A percentile compares a stretch with the other conserved stretches of the same genome.
These are phyloP conservation scores for Aptenodytes forsteri DNA, from an alignment of 2,113 vertebrate genomes.

Conservation along the genomic window DNA sequence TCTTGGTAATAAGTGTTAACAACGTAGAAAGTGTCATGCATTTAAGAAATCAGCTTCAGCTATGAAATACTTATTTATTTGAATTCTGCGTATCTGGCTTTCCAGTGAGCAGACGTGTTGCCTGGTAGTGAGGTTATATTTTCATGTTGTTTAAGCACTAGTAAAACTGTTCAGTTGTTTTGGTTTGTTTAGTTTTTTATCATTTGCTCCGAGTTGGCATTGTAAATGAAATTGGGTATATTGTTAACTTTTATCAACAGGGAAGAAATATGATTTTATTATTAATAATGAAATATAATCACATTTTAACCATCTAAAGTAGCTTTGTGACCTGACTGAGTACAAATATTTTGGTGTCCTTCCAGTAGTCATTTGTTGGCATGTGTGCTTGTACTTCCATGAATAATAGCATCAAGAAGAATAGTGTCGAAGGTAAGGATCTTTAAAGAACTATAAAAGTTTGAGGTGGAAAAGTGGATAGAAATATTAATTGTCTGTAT, in stretches of 20 bases:
- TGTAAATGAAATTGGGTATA: not conserved
- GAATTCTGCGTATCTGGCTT: not conserved
- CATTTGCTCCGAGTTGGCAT: not conserved
- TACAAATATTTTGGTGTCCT: not conserved
- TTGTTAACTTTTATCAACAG: not conserved
- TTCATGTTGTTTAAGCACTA: not conserved
- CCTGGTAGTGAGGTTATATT: not conserved
- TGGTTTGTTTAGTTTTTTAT: not conserved
- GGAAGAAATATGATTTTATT: not conserved
- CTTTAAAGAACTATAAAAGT: not conserved
- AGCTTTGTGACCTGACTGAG: not conserved
- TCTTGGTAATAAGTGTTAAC: not conserved
- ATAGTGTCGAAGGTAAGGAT: not conserved
- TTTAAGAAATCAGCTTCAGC: not conserved
- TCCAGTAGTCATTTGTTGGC: not conserved
- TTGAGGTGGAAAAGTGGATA: not conserved
- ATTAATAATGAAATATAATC: not conserved
- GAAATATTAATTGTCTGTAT: not conserved
- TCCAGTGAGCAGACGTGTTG: not conserved
- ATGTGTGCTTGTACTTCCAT: rapidly evolving
- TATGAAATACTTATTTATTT: not conserved
- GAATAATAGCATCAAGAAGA: not conserved
- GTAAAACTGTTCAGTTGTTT: not conserved
- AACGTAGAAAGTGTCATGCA: not conserved
- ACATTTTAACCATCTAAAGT: not conserved